Base-by-base conservation (phyloP, 2,113 vertebrate genomes). In the Rhodinocichla rosea region DNA sequence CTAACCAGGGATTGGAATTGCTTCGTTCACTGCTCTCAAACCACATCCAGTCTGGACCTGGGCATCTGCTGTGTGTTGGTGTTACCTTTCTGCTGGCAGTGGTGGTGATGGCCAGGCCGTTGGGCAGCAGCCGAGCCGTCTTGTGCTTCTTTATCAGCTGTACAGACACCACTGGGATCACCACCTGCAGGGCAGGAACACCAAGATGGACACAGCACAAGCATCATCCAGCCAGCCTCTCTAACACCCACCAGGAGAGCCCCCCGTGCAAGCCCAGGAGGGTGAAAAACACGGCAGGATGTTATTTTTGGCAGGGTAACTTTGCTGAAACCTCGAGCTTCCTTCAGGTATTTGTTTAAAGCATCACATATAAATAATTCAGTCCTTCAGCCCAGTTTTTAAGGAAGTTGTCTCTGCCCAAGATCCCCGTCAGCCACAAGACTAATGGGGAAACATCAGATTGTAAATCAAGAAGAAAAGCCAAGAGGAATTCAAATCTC, bases 131-230 rank as follows among this genome's bases (percentile, higher is more conserved):
- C 53, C 99, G 98, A 2, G 99, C 99, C 0, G 99, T 99, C 97
- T 99, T 99, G 97, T 99, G 99, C 96, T 99, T 99, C 95, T 99
- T 99, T 73, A 99, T 98, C 96, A 99, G 97, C 74, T 99, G 98
- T 17, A 99, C 99, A 0, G 99, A 99, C 18, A 98, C 97, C 21
- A 99, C 98, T 0, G 99, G 99, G 93, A 99, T 99, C 35, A 98
- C 98, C 67, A 99, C 99, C 99, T 99, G 59, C 20, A 11, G 59
- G 6, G 73, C 24, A 88, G 11, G 63, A 65, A 67, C 33, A 70
- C 13, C 5, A 30, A 71, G 27, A 52, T 2, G 37, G 80, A 52
- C 77, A 87, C 2, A 11, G 67, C 76, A 89, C 1, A 4, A 39
- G 22, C 50, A 28, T 1, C 2, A 26, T 7, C 35, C 52, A 32